Evolutionary conservation across 2,797 vertebrate genomes (phyloP), one percentile per base, ranked within the genome.

Genomic region (Passerculus sandwichensis): DNA sequence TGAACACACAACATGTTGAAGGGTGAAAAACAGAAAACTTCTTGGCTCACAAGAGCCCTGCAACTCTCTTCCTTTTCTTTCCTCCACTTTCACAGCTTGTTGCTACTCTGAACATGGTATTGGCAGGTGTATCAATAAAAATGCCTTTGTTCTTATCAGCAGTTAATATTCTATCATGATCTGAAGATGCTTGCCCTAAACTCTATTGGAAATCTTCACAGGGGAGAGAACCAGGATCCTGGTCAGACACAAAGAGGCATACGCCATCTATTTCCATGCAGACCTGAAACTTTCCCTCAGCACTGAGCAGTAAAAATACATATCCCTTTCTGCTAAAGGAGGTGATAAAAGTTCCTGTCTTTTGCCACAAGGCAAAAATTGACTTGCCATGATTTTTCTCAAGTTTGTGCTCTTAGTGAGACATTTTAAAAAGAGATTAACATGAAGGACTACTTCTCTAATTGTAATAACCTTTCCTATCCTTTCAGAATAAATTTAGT

Each of bases 401-500:
- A 42, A 77, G 54, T 54, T 71, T 19, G 44, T 32, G 23, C n/a
- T 74, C 96, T 94, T 92, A 94, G 79, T 67, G 44, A 70, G 72
- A 84, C 9, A 82, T 89, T 93, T 64, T 5, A 94, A 74, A 91
- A 83, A 42, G 88, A 88, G 93, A 94, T 84, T 89, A 97, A 89
- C 67, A 69, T 82, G 44, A 74, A 85, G 54, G 74, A 86, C 32
- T 81, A 78, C 66, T 93, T 85, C 82, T 76, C 89, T 95, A 94
- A 91, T 94, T 96, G 95, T 94, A 95, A 96, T 89, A 92, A 96
- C 95, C 88, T 97, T 97, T 89, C 62, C 8, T 40, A 40, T 40
- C 40, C 40, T 40, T 40, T 40, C 40, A 40, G 56, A 96, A 97
- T 89, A 94, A 96, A 95, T 96, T 95, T 77, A 88, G 30, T 91